Conservation (phyloP, 2,888 invertebrate genomes). For the Mystacides longicornis region DNA sequence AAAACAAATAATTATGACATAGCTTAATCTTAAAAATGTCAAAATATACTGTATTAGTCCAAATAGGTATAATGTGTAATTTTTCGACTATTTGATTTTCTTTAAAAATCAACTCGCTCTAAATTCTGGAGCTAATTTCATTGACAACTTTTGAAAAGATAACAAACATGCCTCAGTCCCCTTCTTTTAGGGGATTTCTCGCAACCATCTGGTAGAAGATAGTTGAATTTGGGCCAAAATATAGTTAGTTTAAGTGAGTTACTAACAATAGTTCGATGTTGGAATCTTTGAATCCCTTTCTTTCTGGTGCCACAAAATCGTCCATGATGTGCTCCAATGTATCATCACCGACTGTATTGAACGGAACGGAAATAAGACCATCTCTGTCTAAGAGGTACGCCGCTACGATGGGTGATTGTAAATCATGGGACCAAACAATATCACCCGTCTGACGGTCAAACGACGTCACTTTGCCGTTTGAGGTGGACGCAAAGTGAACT, state of each 20-base stretch:
- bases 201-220: too few relatives aligned
- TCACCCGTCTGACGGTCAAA: constrained; percentile 75
- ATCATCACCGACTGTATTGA: constrained; percentile 82
- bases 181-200: too few relatives aligned
- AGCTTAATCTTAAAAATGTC: background rate
- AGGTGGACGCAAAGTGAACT: constrained; percentile 85
- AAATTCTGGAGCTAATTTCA: too few relatives aligned
- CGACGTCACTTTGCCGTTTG: constrained; percentile 78
- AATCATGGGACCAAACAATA: constrained; percentile 79
- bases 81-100: too few relatives aligned
- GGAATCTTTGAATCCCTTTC: constrained; percentile 51
- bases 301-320: constrained; percentile 48
- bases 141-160: too few relatives aligned
- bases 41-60: too few relatives aligned
- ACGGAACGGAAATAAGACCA: constrained; percentile 76
- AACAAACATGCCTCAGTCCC: too few relatives aligned
- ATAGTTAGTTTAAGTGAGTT: too few relatives aligned
- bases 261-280: constrained; percentile 56
- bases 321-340: constrained; percentile 66
- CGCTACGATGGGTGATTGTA: constrained; percentile 85
- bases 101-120: too few relatives aligned
- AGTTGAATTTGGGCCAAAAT: too few relatives aligned
- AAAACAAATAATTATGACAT: constrained; percentile 19
- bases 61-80: too few relatives aligned
- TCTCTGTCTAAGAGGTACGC: constrained; percentile 72